Percentiles rank a stretch among this genome's conserved stretches.
Conservation (phyloP, 2,113 vertebrate species). For the Pluvianellus socialis region DNA sequence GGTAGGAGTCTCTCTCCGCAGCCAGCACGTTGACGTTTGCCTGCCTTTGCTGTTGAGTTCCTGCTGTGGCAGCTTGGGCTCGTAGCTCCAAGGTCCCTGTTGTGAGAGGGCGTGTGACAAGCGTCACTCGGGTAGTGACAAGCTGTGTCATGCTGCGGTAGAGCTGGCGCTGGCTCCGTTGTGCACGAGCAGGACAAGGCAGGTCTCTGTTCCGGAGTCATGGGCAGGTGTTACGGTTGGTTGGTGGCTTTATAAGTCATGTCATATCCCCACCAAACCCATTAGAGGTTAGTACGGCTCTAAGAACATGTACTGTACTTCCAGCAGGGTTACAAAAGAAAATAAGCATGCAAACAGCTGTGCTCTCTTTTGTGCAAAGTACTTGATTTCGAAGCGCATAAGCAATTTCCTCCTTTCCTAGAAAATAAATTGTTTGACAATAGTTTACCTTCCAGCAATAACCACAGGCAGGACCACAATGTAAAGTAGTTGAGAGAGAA, state of each 20-base stretch:
- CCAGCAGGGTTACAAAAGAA: neutral
- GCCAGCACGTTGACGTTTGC: rapidly evolving
- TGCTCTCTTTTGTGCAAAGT: neutral
- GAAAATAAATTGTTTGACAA: neutral
- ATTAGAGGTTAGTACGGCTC: neutral
- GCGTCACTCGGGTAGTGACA: rapidly evolving
- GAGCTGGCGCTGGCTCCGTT: neutral
- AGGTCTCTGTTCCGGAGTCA: neutral
- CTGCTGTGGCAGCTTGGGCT: neutral
- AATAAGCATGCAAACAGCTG: neutral
- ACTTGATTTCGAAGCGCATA: neutral
- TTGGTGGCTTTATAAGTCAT: neutral
- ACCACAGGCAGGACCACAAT: too few relatives aligned
- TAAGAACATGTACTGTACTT: neutral
- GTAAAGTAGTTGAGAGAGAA: neutral
- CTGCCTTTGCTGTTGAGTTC: neutral
- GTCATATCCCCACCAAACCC: neutral
- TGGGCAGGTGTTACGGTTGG: neutral
- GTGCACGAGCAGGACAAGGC: rapidly evolving
- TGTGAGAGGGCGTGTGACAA: rapidly evolving
- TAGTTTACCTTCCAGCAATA: neutral
- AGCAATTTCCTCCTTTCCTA: neutral
- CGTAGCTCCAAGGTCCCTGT: rapidly evolving
- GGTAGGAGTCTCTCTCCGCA: neutral
- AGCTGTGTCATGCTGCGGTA: rapidly evolving